Evolutionary conservation across 2,888 invertebrate genomes (phyloP), one percentile per base, ranked within the genome.

Genomic region (Vesta saturnalis): DNA sequence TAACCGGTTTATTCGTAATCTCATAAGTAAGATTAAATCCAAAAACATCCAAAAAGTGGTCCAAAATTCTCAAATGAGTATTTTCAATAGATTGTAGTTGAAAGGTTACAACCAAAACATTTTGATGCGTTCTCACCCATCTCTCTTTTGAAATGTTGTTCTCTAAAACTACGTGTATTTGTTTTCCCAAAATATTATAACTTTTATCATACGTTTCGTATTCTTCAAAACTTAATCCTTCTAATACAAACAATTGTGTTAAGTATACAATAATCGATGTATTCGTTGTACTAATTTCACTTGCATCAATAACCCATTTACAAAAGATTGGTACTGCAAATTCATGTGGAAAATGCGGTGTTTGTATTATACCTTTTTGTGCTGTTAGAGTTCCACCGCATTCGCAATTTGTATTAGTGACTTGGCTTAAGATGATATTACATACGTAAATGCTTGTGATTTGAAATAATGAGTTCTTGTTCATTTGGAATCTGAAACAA

Each of bases 1-100:
- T 87, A 18, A 88, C 85, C 4, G 82, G 78, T 18, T 84, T 85
- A n/a, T 87, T 84, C 60, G 87, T 87, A 74, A 95, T 91, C 80
- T 95, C 94, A 82, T 96, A 96, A 21, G 96, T 96, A 77, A 96
- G 90, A 85, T 97, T 96, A 85, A 97, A 96, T 12, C 96, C 96
- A 80, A 92, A 95, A 46, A 95, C 94, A 71, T 95, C 92, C 69
- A 96, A 86, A 23, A 96, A 87, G 63, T 92, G 90, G 79, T 93
- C 90, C 72, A 94, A 85, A 0, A 94, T 95, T 3, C 96, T 86
- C 64, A 96, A 86, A 84, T 96, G 69, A 23, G 93, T 92, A 6
- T 94, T 93, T 80, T 94, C 93, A 68, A 92, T 85, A 19, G 90
- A 86, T 74, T 90, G 87, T 77, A 95, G 87, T 49, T 87, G 85